Base-by-base conservation (phyloP, 2,797 vertebrate genomes). In the Phylloscopus collybita region DNA sequence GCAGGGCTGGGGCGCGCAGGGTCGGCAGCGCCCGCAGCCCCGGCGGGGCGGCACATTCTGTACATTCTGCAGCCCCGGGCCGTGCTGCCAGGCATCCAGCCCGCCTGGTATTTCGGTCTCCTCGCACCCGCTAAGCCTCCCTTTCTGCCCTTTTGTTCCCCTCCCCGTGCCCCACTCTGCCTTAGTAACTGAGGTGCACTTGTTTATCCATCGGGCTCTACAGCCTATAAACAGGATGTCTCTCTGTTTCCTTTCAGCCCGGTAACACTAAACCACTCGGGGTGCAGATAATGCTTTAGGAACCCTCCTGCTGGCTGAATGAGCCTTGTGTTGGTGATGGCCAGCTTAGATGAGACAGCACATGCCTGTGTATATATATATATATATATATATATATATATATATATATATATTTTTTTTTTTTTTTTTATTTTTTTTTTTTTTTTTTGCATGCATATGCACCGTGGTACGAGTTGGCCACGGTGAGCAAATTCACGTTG, bases 151-250 rank as follows among this genome's bases (percentile, higher is more conserved):
- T 34, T 61, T 27, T 59, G 59, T 30, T 69, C 40, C 13, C 14
- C 15, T 7, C 51, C 20, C 5, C 38, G 45, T 44, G 81, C 36
- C 61, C 32, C 5, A 0, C 64, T 23, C 25, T 16, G 15, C 69
- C 65, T 86, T 30, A 40, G 40, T 49, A 9, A 6, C 76, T 34
- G 82, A 92, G 86, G 80, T 92, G 56, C 66, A 11, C 83, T 95
- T 94, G 89, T 96, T 96, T 94, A 91, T 95, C 92, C 78, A 88
- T 36, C 6, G 56, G 86, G 88, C 90, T 93, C 89, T 93, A 6
- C 84, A 86, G 95, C 94, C 95, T 87, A 74, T 97, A 94, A 96
- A 94, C 93, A 92, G 95, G 97, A 97, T 93, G 81, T 96, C 71
- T 96, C 80, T 94, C 44, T 70, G 81, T 87, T 97, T 97, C 83